These are phyloP conservation scores for Nothoprocta pentlandii DNA, from an alignment of 2,113 vertebrate species.

Conservation along the genomic window DNA sequence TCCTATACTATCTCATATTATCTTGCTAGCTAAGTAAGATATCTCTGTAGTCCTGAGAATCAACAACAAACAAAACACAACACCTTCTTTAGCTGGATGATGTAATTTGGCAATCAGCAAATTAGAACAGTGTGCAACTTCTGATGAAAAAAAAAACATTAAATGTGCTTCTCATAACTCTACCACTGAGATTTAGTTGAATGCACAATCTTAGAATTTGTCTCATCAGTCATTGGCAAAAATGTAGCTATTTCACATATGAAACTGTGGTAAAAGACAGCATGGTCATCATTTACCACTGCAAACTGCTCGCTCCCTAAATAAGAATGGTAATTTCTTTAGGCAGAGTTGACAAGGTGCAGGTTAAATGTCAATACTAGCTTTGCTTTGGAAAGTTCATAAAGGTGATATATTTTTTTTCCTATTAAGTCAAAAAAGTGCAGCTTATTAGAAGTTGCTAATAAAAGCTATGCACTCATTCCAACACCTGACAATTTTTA, in stretches of 20 bases:
- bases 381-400: slow-evolving; percentile 7
- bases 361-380: background rate
- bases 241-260: slow-evolving; percentile 37
- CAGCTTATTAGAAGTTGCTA: background rate
- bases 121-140: slow-evolving; percentile 55
- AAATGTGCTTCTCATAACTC: slow-evolving; percentile 53
- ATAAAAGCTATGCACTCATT: background rate
- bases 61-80: background rate
- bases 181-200: slow-evolving; percentile 56
- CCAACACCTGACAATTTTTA: background rate
- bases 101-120: slow-evolving; percentile 50
- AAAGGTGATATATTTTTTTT: background rate
- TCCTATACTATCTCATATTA: background rate
- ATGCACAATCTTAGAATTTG: slow-evolving; percentile 74
- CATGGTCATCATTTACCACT: background rate
- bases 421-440: background rate
- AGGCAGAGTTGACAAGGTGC: background rate
- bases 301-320: background rate
- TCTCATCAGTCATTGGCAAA: slow-evolving; percentile 55
- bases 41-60: background rate
- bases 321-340: slow-evolving; percentile 36
- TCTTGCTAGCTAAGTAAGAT: slow-evolving; percentile 28
- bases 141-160: slow-evolving; percentile 52
- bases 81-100: background rate
- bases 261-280: slow-evolving; percentile 11